Percentiles rank a stretch among this genome's conserved stretches.
Conservation (phyloP, 2,113 vertebrate genomes). For the Ameiurus melas region DNA sequence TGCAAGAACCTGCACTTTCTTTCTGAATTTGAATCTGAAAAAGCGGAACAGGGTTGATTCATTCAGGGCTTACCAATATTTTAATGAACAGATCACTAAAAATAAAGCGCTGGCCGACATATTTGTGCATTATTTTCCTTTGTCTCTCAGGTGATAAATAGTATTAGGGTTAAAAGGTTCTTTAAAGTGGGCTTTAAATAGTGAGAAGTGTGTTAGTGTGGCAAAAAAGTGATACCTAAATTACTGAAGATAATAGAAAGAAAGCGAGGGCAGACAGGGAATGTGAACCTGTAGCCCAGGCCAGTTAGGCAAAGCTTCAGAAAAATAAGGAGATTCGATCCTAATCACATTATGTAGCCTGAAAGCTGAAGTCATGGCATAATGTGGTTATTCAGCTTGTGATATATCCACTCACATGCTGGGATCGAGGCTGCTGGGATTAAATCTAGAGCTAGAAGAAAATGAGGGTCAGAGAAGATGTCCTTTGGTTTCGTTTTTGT, state of each 20-base stretch:
- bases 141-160: background rate
- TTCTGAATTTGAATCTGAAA: background rate
- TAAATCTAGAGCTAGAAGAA: conserved; percentile 40
- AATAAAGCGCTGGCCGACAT: background rate
- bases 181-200: conserved; percentile 17
- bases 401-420: conserved; percentile 38
- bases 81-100: background rate
- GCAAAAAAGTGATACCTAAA: conserved; percentile 1
- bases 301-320: conserved; percentile 43
- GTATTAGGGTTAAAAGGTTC: conserved; percentile 21
- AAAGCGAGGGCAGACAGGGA: conserved; percentile 1
- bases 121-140: background rate
- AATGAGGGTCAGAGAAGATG: conserved; percentile 44
- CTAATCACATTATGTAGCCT: conserved; percentile 49
- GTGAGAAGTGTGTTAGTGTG: conserved; percentile 3
- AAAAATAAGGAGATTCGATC: conserved; percentile 49
- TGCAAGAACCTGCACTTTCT: conserved; percentile 2
- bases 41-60: background rate
- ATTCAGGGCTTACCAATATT: background rate
- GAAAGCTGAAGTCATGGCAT: conserved; percentile 48
- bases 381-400: conserved; percentile 48
- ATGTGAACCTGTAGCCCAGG: conserved; percentile 8
- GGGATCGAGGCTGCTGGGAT: conserved; percentile 29
- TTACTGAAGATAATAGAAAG: conserved; percentile 10
- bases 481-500: conserved; percentile 23